Percentiles rank a stretch among this genome's conserved stretches.
phyloP scores from a whole-genome alignment of 2,888 invertebrate genomes.

The Sialis fuliginosa region DNA sequence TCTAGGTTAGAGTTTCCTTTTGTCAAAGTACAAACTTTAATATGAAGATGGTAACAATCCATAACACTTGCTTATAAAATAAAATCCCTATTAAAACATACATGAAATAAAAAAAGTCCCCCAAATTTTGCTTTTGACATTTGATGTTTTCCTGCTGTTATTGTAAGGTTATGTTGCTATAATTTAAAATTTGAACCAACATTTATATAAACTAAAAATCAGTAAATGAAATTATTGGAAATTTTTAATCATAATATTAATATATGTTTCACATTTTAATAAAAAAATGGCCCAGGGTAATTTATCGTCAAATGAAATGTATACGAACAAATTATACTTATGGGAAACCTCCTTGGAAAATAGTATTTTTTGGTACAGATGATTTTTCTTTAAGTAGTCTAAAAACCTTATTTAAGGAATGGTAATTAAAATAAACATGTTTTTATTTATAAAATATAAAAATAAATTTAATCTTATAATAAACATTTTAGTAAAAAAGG shows the following conservation, averaged over 20 bases:
- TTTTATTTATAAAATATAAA: constrained; percentile 2
- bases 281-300: not conserved
- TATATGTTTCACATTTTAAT: not conserved
- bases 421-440: constrained; percentile 29
- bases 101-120: no score
- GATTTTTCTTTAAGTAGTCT: constrained; percentile 63
- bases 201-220: not conserved
- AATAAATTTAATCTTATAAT: not conserved
- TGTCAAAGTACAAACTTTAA: no score
- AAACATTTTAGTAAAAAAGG: constrained; percentile 30
- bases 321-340: not conserved
- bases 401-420: constrained; percentile 42
- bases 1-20: no score
- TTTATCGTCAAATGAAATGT: not conserved
- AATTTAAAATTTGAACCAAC: not conserved
- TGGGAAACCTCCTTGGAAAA: constrained; percentile 30
- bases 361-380: constrained; percentile 80
- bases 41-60: no score
- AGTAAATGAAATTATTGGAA: not conserved
- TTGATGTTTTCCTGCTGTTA: not conserved
- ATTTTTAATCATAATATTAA: not conserved
- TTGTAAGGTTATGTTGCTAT: not conserved
- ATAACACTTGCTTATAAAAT: no score
- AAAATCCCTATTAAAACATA: no score
- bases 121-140: no score